A percentile compares a stretch with the other conserved stretches of the same genome.
Conservation (phyloP, 2,888 invertebrate species). For the Tetragonisca angustula region DNA sequence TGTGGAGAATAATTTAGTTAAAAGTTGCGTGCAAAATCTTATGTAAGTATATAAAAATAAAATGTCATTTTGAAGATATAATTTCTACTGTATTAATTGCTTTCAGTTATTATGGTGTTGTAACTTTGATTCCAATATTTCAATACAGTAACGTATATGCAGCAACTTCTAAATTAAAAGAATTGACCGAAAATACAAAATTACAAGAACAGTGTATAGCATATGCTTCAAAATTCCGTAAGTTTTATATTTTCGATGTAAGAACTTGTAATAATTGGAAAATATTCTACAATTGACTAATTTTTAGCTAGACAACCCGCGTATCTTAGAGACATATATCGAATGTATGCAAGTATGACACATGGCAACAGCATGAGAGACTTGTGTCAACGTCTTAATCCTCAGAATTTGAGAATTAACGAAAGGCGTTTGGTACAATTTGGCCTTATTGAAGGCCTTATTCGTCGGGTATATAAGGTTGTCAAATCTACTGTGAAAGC, state of each 20-base stretch:
- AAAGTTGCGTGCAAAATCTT: constrained; percentile 96
- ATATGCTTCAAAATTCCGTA: constrained; percentile 89
- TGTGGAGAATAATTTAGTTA: constrained; percentile 96
- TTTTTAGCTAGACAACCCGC: constrained; percentile 87
- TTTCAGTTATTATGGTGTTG: constrained; percentile 88
- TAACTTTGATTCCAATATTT: constrained; percentile 91
- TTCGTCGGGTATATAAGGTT: constrained; percentile 92
- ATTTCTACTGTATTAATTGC: background rate
- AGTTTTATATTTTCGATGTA: constrained; percentile 69
- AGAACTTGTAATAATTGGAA: background rate
- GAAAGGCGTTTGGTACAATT: constrained; percentile 94
- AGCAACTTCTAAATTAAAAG: constrained; percentile 89
- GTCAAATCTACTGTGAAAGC: background rate
- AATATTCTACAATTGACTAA: background rate
- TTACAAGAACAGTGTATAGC: constrained; percentile 90
- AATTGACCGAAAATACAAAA: constrained; percentile 88
- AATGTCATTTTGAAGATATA: background rate
- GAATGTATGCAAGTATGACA: constrained; percentile 91
- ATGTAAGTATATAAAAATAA: constrained; percentile 85
- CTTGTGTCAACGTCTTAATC: constrained; percentile 89
- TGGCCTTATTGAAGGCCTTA: constrained; percentile 93
- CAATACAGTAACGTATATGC: constrained; percentile 95
- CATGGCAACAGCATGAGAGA: constrained; percentile 91
- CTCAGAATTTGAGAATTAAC: constrained; percentile 90
- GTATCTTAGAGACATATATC: constrained; percentile 89